Evolutionary conservation across 2,797 vertebrate genomes (phyloP).

Genomic region (Mormyrus hasselquistii): DNA sequence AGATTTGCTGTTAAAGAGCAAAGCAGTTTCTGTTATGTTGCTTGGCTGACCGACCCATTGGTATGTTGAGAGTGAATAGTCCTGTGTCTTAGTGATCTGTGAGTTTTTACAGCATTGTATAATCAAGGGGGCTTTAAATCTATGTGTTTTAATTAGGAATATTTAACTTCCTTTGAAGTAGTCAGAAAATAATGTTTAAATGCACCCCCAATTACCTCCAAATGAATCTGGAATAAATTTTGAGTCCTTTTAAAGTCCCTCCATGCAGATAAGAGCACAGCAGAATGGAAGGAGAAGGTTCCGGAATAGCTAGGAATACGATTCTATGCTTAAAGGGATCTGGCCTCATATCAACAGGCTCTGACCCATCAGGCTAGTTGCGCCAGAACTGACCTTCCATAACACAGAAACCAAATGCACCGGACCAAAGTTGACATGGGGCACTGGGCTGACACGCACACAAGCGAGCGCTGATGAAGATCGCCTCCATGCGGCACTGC

Average conservation of each 20-base stretch:
- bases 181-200: not conserved
- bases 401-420: not conserved
- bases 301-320: not conserved
- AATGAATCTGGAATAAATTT: not conserved
- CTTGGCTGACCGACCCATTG: not conserved
- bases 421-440: not conserved
- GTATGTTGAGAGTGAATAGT: not conserved
- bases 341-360: not conserved
- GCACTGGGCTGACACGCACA: not conserved
- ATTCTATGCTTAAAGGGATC: not conserved
- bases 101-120: not conserved
- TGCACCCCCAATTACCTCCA: not conserved
- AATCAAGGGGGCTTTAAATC: not conserved
- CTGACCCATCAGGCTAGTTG: not conserved
- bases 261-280: not conserved
- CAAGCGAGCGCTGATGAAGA: not conserved
- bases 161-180: not conserved
- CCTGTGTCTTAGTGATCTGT: not conserved
- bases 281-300: not conserved
- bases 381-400: not conserved
- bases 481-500: not conserved
- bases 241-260: not conserved
- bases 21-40: not conserved
- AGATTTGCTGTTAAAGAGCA: not conserved
- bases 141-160: not conserved